These are phyloP conservation scores for Lomographa bimaculata DNA, from an alignment of 2,888 invertebrate species.

Conservation along the genomic window DNA sequence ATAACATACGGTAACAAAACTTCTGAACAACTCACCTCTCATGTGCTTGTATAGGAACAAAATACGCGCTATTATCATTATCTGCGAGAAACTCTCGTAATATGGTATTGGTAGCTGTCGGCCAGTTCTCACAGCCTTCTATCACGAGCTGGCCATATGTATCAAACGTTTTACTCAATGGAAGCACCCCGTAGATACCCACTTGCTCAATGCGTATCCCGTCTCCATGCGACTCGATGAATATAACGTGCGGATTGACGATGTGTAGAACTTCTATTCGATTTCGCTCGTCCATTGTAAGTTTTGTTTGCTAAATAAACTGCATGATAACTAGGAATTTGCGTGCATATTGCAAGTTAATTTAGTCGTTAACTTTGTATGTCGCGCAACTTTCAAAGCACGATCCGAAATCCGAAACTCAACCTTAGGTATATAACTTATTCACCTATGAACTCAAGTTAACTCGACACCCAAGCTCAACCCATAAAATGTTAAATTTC, in stretches of 20 bases:
- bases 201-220: constrained; percentile 17
- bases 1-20: too few species aligned
- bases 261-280: constrained; percentile 13
- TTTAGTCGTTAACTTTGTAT: too few species aligned
- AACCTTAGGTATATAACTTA: too few species aligned
- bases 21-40: constrained; percentile 16
- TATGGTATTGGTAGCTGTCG: constrained; percentile 2
- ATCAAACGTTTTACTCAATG: constrained; percentile 13
- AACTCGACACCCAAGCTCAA: too few species aligned
- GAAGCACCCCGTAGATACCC: constrained; percentile 15
- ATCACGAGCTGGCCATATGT: constrained; percentile 10
- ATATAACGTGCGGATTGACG: constrained; percentile 17
- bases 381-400: too few species aligned
- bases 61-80: constrained; percentile 4
- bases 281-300: constrained; percentile 17
- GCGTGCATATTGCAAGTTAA: too few species aligned
- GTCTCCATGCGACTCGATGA: constrained; percentile 5
- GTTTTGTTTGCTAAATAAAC: too few species aligned
- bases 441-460: too few species aligned
- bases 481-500: too few species aligned
- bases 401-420: too few species aligned
- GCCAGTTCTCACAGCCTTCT: constrained; percentile 13
- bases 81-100: constrained; percentile 9
- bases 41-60: constrained; percentile 9
- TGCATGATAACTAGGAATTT: too few species aligned